Evolutionary conservation across 2,797 vertebrate genomes (phyloP).

Genomic region (Rhinichthys osculus): DNA sequence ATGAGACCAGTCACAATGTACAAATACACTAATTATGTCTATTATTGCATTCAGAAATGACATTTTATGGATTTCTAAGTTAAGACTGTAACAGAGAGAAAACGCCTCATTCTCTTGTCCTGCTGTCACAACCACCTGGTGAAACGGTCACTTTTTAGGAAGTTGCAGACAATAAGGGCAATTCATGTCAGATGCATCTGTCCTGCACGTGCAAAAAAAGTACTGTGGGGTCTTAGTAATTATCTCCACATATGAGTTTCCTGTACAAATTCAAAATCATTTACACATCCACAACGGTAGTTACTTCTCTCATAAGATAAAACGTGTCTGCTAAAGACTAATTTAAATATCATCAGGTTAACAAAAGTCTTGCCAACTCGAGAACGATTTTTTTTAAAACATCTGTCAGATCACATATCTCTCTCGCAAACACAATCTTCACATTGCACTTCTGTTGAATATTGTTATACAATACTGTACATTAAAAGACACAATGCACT

Average conservation of each 20-base stretch:
- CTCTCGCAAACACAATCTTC: not conserved
- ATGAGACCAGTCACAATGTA: not conserved
- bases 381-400: not conserved
- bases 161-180: not conserved
- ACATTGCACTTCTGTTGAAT: constrained; percentile 1
- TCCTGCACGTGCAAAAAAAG: not conserved
- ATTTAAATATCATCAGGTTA: constrained; percentile 1
- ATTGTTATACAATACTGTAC: not conserved
- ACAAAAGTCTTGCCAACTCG: not conserved
- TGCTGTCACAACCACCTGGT: constrained; percentile 20
- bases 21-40: not conserved
- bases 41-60: not conserved
- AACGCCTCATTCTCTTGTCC: not conserved
- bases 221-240: not conserved
- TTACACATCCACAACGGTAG: not conserved
- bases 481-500: not conserved
- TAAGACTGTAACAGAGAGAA: not conserved
- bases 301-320: not conserved
- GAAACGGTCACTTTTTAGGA: not conserved
- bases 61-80: not conserved
- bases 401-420: constrained; percentile 7
- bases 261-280: not conserved
- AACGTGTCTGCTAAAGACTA: not conserved
- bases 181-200: constrained; percentile 7
- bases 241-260: not conserved